Evolutionary conservation across 2,113 vertebrate species (phyloP), one percentile per base, ranked within the genome.

Genomic region (Oreotrochilus melanogaster): DNA sequence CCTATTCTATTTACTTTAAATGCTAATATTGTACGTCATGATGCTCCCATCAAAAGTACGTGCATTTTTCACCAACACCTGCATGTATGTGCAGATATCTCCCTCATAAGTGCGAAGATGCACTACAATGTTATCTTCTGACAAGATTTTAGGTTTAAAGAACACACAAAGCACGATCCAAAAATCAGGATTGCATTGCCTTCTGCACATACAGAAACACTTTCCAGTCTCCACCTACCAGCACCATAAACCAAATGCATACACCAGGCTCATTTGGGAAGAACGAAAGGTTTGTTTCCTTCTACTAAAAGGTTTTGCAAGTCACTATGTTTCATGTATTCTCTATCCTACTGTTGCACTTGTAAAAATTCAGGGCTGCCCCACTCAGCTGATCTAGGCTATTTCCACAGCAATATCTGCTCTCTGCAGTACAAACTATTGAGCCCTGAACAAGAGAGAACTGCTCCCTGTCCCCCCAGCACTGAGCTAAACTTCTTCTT

Each of bases 191-290:
- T 27, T 47, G 28, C 30, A 47, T 2, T 54, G 31, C 24, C 54
- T 71, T 73, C 72, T 25, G 30, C 33, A 15, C 1, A 1, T n/a
- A 37, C 0, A 2, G n/a, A 11, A 88, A 70, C 54, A 28, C 14
- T 23, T 12, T 72, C 27, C 35, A 47, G 60, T 25, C 25, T 70
- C 47, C 16, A 2, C 33, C 3, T 3, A 14, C 11, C 47, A 78
- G 75, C 4, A 1, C 22, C 28, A 10, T 31, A 53, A 61, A 58
- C 33, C 39, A 39, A 60, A 37, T 7, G 18, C 13, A 47, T 10
- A 43, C 7, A 31, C 42, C 24, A 33, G 47, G 65, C 22, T 92
- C 28, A 28, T 51, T 12, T 48, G 22, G 57, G 43, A 88, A 82
- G 48, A 39, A 73, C 33, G 3, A 37, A 72, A 72, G 9, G 27